Conservation (phyloP, 2,888 invertebrate genomes). For the Ophion slaviceki region DNA sequence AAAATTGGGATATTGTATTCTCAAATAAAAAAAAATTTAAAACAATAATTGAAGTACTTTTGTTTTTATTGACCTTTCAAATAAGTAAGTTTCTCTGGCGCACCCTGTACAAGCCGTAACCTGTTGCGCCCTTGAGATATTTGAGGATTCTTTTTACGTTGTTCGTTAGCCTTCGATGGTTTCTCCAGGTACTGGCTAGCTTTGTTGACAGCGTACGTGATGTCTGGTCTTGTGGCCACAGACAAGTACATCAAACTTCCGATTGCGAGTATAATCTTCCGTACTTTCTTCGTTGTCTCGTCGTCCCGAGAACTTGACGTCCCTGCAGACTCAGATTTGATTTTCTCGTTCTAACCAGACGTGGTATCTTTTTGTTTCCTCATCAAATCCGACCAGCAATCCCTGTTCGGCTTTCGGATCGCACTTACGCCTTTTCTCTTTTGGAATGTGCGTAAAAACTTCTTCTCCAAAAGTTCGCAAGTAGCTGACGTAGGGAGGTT, state of each 20-base stretch:
- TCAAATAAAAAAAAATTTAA: no score
- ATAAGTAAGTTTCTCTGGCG: no score
- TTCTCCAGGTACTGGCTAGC: conserved; percentile 41
- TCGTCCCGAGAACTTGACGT: conserved; percentile 51
- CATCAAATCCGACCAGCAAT: conserved; percentile 7
- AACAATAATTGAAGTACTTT: no score
- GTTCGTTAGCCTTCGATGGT: conserved; percentile 39
- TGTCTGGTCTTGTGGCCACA: conserved; percentile 7
- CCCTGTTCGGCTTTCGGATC: background rate
- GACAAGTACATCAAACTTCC: conserved; percentile 46
- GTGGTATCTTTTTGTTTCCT: conserved; percentile 52
- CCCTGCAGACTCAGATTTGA: conserved; percentile 49
- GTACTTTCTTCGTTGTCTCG: conserved; percentile 21
- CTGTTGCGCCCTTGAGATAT: conserved; percentile 4
- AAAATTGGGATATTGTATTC: no score
- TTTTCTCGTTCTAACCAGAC: conserved; percentile 39
- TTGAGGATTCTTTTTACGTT: conserved; percentile 20
- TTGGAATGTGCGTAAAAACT: conserved; percentile 48
- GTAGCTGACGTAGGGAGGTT: conserved; percentile 16
- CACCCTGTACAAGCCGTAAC: background rate
- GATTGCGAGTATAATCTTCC: conserved; percentile 33
- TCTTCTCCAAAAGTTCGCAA: conserved; percentile 34
- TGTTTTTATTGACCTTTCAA: no score
- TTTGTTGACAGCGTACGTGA: conserved; percentile 32
- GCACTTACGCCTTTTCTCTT: conserved; percentile 47